These are phyloP conservation scores for Zapornia atra DNA, from an alignment of 2,113 vertebrate genomes.

Conservation along the genomic window DNA sequence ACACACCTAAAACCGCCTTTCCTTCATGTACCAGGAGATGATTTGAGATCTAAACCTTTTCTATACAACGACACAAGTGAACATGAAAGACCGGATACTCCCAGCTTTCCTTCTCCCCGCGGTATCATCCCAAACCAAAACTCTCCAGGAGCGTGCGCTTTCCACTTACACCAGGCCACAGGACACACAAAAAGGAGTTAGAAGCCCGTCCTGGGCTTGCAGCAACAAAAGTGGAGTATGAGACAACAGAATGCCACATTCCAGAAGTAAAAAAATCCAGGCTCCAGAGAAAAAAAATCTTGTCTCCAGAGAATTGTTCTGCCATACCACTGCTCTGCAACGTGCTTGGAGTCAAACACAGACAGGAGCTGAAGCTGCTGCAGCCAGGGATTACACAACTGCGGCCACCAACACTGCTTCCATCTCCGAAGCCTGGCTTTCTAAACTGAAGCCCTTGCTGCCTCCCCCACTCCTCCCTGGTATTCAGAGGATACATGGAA, in stretches of 20 bases:
- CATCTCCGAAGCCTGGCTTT: neutral
- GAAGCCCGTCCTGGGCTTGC: neutral
- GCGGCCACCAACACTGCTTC: accelerated
- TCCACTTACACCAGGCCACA: neutral
- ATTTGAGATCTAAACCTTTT: neutral
- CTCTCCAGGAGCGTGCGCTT: neutral
- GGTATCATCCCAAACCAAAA: neutral
- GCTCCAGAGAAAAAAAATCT: no score
- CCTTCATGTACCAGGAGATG: neutral
- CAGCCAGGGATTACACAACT: accelerated
- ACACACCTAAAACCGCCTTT: neutral
- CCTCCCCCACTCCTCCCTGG: neutral
- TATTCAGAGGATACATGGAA: neutral
- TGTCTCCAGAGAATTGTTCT: neutral
- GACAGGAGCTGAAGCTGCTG: neutral
- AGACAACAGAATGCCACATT: neutral
- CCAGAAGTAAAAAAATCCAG: neutral
- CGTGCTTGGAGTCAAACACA: accelerated
- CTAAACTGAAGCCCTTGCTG: neutral
- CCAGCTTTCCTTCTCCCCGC: neutral
- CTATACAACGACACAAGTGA: neutral
- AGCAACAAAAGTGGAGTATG: neutral
- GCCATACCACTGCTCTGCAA: neutral
- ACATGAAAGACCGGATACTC: neutral
- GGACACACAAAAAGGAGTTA: neutral